Percentiles rank a stretch among this genome's conserved stretches.
These are phyloP conservation scores for Syrrhaptes paradoxus DNA, from an alignment of 2,113 vertebrate genomes.

Conservation along the genomic window DNA sequence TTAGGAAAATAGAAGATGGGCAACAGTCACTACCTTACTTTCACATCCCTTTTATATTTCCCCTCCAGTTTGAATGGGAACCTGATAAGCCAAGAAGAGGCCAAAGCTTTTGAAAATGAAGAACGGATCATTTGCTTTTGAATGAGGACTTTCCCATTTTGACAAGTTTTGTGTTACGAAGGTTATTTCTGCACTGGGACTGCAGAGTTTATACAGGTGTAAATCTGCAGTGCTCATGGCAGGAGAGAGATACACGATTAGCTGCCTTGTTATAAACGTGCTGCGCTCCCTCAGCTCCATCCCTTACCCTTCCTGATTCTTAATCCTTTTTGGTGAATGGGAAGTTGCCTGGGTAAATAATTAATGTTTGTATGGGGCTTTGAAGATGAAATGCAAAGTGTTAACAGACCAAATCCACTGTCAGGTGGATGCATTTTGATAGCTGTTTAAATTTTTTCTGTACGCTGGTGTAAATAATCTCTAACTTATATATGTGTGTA, in stretches of 20 bases:
- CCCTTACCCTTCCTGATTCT: not conserved
- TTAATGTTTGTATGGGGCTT: not conserved
- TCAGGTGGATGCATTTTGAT: not conserved
- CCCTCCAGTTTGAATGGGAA: slow-evolving; percentile 76
- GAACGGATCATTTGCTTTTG: slow-evolving; percentile 75
- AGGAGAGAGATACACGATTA: not conserved
- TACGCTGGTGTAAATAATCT: slow-evolving; percentile 38
- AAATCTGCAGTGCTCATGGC: not conserved
- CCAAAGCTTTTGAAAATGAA: slow-evolving; percentile 72
- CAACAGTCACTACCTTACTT: not conserved
- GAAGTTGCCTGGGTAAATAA: slow-evolving; percentile 19
- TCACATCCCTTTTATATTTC: not conserved
- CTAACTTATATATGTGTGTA: slow-evolving; percentile 4
- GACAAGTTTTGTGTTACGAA: not conserved
- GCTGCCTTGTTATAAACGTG: not conserved
- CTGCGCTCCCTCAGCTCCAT: not conserved
- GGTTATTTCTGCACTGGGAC: not conserved
- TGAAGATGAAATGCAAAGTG: not conserved
- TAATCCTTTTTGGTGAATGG: not conserved
- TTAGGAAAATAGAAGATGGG: not conserved
- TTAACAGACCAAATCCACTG: not conserved
- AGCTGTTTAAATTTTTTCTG: slow-evolving; percentile 2
- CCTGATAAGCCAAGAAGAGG: slow-evolving; percentile 70
- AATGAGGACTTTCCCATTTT: not conserved
- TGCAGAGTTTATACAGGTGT: not conserved